Conservation (phyloP, 2,888 invertebrate species). For the Andrena bicolor region DNA sequence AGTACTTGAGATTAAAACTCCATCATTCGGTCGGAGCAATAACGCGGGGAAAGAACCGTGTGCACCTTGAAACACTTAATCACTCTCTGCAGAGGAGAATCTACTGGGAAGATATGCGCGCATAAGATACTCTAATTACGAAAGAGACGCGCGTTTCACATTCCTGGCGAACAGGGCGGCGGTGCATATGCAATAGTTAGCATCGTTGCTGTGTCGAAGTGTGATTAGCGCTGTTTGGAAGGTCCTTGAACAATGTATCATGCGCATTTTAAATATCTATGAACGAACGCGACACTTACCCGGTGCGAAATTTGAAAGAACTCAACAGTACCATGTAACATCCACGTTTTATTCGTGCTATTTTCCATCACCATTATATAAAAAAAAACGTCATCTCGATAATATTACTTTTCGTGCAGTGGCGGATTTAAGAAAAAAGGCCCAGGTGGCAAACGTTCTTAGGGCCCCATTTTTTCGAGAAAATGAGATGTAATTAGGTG, state of each 20-base stretch:
- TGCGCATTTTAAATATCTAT: conserved; percentile 10
- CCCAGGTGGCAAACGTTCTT: too few relatives aligned
- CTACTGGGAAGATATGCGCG: neutral
- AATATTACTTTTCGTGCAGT: neutral
- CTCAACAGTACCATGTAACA: conserved; percentile 3
- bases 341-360: conserved; percentile 34
- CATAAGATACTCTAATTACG: conserved; percentile 23
- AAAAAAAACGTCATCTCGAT: neutral
- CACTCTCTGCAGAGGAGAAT: conserved; percentile 12
- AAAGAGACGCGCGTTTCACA: conserved; percentile 27
- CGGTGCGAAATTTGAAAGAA: conserved; percentile 11
- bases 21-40: conserved; percentile 14
- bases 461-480: too few relatives aligned
- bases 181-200: conserved; percentile 35
- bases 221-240: conserved; percentile 25
- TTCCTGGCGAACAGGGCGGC: conserved; percentile 39
- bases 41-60: neutral
- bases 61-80: neutral
- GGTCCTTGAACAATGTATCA: neutral
- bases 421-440: too few relatives aligned
- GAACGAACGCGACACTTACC: conserved; percentile 5
- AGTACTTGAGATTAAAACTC: conserved; percentile 12
- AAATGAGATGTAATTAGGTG: too few relatives aligned
- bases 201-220: conserved; percentile 36
- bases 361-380: conserved; percentile 27